Conservation (phyloP, 2,797 vertebrate genomes). For the Iguana delicatissima region DNA sequence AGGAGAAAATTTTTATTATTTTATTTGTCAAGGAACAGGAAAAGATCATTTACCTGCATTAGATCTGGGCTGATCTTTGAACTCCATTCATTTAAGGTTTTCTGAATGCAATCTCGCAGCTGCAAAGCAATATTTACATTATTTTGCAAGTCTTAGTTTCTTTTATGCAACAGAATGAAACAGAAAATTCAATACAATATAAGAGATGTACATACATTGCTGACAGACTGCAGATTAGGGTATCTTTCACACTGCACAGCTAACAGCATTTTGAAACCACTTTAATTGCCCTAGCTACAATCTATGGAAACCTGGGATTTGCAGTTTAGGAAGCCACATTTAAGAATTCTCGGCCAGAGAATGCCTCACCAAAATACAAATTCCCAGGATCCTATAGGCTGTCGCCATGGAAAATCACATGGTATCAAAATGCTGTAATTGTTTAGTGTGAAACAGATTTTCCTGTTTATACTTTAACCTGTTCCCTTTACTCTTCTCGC, state of each 20-base stretch:
- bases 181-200: neutral
- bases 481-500: neutral
- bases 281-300: too few species aligned
- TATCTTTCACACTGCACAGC: too few species aligned
- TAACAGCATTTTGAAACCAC: too few species aligned
- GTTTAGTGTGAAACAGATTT: too few species aligned
- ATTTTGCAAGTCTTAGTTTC: slow-evolving; percentile 21
- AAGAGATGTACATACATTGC: neutral
- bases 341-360: too few species aligned
- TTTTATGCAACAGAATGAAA: neutral
- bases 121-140: slow-evolving; percentile 76
- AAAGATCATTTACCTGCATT: slow-evolving; percentile 78
- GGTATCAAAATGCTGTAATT: too few species aligned
- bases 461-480: too few species aligned
- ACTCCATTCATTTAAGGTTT: slow-evolving; percentile 92
- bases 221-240: neutral
- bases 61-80: slow-evolving; percentile 78
- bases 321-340: too few species aligned
- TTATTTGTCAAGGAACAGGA: neutral
- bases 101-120: slow-evolving; percentile 96
- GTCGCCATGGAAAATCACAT: too few species aligned
- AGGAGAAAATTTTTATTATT: neutral
- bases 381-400: too few species aligned
- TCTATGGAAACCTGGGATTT: too few species aligned
- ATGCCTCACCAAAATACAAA: too few species aligned